Base-by-base conservation (phyloP, 2,888 invertebrate genomes). In the Phyllotreta striolata region DNA sequence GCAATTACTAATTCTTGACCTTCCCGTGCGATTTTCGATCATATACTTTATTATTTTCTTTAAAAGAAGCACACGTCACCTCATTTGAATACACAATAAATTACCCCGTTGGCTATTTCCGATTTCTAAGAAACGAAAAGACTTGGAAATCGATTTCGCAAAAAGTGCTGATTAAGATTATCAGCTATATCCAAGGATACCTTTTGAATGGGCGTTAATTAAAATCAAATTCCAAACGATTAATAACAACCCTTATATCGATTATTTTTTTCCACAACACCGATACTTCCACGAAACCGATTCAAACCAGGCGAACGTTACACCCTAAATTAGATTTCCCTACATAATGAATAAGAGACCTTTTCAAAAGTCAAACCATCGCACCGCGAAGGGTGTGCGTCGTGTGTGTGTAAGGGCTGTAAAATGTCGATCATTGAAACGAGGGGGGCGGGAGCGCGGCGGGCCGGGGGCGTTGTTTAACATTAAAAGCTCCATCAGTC, bases 271-370 rank as follows among this genome's bases (percentile, higher is more conserved):
- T 24, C 4, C 24, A 5, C 35, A n/a, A 34, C 6, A 24, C 3
- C 14, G 8, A 6, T 44, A 44, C 9, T n/a, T 35, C 35, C 9
- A 34, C 37, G 49, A 35, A 47, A 49, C 12, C 24, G 51, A 44
- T 46, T 52, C 54, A 52, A 34, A 14, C 35, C 38, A 7, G 58
- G 9, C 35, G 38, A 52, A 54, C 40, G 41, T 56, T 46, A 24
- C 40, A 43, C 41, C 6, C 35, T 43, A 39, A 63, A 58, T 63
- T 47, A 38, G 46, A 62, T 58, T 59, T 58, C 51, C 34, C 47
- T 72, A 56, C 57, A 68, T 69, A 68, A 70, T 72, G 55, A 66
- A 72, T 70, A 41, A 57, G 47, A 66, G 64, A 71, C 70, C 71
- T 70, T 73, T 71, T 69, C 70, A 69, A 51, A 65, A 64, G 61